phyloP scores from a whole-genome alignment of 2,113 vertebrate species.

The Megaleporinus macrocephalus region DNA sequence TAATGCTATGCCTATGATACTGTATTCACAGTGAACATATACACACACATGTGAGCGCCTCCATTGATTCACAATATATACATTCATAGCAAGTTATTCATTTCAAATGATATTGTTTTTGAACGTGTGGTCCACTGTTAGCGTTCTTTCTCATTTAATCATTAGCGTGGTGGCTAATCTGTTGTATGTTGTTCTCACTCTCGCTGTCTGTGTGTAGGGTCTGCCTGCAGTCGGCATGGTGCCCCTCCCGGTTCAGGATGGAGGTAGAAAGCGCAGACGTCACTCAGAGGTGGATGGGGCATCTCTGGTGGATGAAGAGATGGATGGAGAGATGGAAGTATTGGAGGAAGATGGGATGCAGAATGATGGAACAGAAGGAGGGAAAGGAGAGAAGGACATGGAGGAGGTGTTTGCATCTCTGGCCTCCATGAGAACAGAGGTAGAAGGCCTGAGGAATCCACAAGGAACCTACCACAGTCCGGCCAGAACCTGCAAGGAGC shows the following conservation, averaged over 20 bases:
- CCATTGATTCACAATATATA: not conserved
- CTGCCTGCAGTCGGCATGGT: constrained; percentile 69
- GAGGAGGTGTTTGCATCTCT: constrained; percentile 95
- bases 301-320: constrained; percentile 68
- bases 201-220: constrained; percentile 69
- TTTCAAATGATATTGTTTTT: not conserved
- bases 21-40: not conserved
- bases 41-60: too few species aligned
- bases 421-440: constrained; percentile 91
- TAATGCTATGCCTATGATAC: too few species aligned
- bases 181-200: not conserved
- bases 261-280: constrained; percentile 80
- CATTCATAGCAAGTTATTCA: not conserved
- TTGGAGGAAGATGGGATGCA: constrained; percentile 68
- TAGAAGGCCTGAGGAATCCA: constrained; percentile 93
- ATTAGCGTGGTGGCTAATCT: not conserved
- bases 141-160: too few species aligned
- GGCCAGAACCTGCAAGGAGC: constrained; percentile 94
- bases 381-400: constrained; percentile 87
- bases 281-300: constrained; percentile 81
- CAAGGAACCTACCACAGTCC: constrained; percentile 91
- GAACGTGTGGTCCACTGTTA: not conserved
- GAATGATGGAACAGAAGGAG: constrained; percentile 62
- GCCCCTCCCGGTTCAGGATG: constrained; percentile 66
- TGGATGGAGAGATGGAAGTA: constrained; percentile 70